Conservation (phyloP, 1,140 invertebrate genomes). For the Cheumatopsyche charites region DNA sequence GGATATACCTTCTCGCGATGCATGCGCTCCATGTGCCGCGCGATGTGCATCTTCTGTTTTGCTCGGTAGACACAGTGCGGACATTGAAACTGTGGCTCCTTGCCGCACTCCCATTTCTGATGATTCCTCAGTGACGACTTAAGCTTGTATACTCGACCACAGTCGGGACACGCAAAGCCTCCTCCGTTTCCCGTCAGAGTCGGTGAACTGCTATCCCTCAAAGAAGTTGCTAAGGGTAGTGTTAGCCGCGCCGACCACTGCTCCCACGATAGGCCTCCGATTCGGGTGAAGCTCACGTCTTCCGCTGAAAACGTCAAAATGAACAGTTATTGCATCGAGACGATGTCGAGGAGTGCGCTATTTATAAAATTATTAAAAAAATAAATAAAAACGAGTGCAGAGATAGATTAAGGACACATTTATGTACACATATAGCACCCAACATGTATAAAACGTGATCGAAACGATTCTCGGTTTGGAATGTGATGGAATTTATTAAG, state of each 20-base stretch:
- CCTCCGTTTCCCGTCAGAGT: slow-evolving; percentile 53
- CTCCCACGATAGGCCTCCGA: slow-evolving; percentile 71
- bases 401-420: neutral
- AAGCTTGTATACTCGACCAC: slow-evolving; percentile 81
- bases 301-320: slow-evolving; percentile 56
- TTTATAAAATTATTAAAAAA: neutral
- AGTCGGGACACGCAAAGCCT: slow-evolving; percentile 77
- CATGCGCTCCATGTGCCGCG: slow-evolving; percentile 85
- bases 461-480: too few species aligned
- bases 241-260: slow-evolving; percentile 66
- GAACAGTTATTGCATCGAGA: neutral
- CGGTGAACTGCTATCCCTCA: slow-evolving; percentile 56
- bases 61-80: slow-evolving; percentile 81
- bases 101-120: slow-evolving; percentile 87
- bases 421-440: slow-evolving; percentile 10
- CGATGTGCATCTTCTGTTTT: slow-evolving; percentile 86
- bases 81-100: slow-evolving; percentile 83
- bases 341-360: neutral
- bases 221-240: slow-evolving; percentile 61
- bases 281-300: slow-evolving; percentile 72
- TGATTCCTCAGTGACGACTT: slow-evolving; percentile 84
- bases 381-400: neutral
- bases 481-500: too few species aligned
- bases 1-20: slow-evolving; percentile 75
- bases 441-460: neutral